Conservation (phyloP, 2,113 vertebrate genomes). For the Chloroceryle aenea region DNA sequence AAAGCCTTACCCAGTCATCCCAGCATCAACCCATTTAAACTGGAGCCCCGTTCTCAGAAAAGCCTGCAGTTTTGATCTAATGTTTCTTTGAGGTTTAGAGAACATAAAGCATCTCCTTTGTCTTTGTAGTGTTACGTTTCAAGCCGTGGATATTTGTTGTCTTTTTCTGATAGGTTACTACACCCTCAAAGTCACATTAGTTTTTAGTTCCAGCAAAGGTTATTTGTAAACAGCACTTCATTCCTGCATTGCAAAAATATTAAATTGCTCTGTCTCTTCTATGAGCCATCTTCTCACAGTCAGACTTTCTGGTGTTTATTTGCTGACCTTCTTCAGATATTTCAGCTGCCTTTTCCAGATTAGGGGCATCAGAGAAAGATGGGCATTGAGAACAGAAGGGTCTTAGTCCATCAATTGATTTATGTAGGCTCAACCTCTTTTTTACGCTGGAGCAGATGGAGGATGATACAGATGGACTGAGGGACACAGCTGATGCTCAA, state of each 20-base stretch:
- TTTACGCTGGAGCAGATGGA: neutral
- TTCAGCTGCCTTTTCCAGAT: neutral
- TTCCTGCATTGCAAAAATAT: neutral
- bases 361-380: neutral
- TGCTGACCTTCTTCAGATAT: neutral
- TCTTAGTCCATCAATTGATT: neutral
- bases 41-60: neutral
- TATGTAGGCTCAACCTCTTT: neutral
- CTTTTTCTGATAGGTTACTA: slow-evolving; percentile 32
- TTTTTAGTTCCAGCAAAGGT: neutral
- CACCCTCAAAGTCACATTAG: neutral
- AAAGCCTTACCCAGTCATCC: neutral
- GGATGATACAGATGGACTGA: neutral
- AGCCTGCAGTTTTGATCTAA: neutral
- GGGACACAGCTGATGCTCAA: neutral
- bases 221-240: slow-evolving; percentile 33
- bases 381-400: neutral
- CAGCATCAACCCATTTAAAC: neutral
- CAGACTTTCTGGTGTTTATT: neutral
- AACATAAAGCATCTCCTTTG: neutral
- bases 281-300: neutral
- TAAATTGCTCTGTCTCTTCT: neutral
- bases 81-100: neutral
- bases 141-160: neutral
- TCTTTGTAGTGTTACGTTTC: neutral